phyloP scores from a whole-genome alignment of 2,113 vertebrate species.

The Strix aluco region DNA sequence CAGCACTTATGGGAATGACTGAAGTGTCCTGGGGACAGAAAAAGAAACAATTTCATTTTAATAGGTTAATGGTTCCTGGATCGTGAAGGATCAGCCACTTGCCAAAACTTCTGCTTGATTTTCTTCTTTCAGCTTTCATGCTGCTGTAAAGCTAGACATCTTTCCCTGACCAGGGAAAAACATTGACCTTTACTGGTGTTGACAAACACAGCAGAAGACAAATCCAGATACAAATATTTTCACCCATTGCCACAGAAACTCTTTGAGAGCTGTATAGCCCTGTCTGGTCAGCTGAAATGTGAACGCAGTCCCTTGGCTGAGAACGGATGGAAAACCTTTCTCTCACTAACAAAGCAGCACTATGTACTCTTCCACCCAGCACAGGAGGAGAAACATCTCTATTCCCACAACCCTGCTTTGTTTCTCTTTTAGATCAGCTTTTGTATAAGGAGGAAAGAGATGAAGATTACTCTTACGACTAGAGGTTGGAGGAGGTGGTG shows the following conservation, averaged over 20 bases:
- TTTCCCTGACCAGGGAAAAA: slow-evolving; percentile 33
- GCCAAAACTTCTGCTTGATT: slow-evolving; percentile 43
- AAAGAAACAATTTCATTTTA: slow-evolving; percentile 32
- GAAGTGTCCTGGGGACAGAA: slow-evolving; percentile 37
- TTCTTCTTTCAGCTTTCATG: slow-evolving; percentile 22
- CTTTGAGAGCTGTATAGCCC: neutral
- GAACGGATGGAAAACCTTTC: slow-evolving; percentile 21
- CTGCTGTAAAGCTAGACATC: slow-evolving; percentile 16
- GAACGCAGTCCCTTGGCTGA: slow-evolving; percentile 10
- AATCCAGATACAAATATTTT: slow-evolving; percentile 69
- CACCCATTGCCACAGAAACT: slow-evolving; percentile 61
- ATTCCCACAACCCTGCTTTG: neutral
- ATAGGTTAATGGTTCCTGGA: slow-evolving; percentile 48
- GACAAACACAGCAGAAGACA: slow-evolving; percentile 61
- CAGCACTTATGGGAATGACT: neutral
- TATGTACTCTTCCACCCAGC: neutral
- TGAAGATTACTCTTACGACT: neutral
- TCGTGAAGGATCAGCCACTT: neutral
- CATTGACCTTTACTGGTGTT: slow-evolving; percentile 55
- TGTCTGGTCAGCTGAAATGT: slow-evolving; percentile 30
- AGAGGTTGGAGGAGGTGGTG: neutral
- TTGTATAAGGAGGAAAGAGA: neutral
- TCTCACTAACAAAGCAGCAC: neutral
- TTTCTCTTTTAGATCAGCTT: neutral
- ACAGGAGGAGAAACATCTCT: neutral